A percentile compares a stretch with the other conserved stretches of the same genome.
These are phyloP conservation scores for Exephanes ischioxanthus DNA, from an alignment of 2,888 invertebrate genomes.

Conservation along the genomic window DNA sequence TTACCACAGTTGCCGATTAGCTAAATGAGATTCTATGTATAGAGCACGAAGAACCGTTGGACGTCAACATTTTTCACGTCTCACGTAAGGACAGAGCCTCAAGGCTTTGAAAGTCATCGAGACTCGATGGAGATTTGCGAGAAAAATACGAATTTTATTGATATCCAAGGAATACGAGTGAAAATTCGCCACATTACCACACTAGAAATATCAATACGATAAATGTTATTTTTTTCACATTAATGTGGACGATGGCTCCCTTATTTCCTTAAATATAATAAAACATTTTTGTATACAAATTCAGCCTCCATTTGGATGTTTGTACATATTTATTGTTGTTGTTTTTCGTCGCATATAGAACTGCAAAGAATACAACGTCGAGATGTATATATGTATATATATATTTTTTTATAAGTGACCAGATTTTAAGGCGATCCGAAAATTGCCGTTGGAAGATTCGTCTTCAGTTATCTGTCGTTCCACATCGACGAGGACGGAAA, in stretches of 20 bases:
- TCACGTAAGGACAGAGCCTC: conserved; percentile 9
- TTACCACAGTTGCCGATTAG: conserved; percentile 76
- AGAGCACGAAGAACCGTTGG: background rate
- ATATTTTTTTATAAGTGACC: background rate
- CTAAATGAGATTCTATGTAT: background rate
- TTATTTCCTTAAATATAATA: conserved; percentile 42
- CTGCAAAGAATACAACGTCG: conserved; percentile 6
- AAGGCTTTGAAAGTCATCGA: background rate
- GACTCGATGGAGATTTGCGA: conserved; percentile 3
- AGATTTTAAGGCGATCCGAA: background rate
- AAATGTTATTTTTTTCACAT: conserved; percentile 46
- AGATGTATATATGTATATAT: background rate
- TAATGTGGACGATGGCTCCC: conserved; percentile 19
- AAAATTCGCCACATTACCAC: no score
- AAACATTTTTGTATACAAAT: conserved; percentile 67
- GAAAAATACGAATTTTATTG: conserved; percentile 55
- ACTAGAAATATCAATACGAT: conserved; percentile 49
- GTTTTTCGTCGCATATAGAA: conserved; percentile 14
- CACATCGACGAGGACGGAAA: conserved; percentile 68
- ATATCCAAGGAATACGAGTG: background rate
- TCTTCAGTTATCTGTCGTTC: conserved; percentile 70
- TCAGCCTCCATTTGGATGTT: conserved; percentile 47
- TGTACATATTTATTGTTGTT: conserved; percentile 57
- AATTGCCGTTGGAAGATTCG: no score
- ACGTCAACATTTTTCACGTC: conserved; percentile 11